Conservation (phyloP, 2,888 invertebrate species). For the Geophilus truncorum region DNA sequence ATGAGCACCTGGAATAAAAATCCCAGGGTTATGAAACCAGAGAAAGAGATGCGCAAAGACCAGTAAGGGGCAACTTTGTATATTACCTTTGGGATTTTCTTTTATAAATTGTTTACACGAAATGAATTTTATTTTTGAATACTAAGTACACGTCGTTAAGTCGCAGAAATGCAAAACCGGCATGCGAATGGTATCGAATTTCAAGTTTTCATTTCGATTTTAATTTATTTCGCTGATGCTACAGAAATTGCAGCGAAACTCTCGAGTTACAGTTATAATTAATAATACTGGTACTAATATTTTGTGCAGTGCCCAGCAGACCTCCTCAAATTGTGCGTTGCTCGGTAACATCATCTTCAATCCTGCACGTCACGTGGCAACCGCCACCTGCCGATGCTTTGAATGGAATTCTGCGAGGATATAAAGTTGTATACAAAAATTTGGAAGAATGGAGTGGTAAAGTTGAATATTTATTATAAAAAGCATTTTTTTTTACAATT, state of each 20-base stretch:
- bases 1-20: background rate
- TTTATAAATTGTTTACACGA: background rate
- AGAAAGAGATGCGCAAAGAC: background rate
- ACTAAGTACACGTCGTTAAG: background rate
- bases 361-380: slow-evolving; percentile 50
- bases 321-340: slow-evolving; percentile 50
- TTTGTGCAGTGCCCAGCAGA: slow-evolving; percentile 50
- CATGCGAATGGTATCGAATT: background rate
- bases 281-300: background rate
- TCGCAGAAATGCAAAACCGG: background rate
- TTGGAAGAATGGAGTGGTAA: slow-evolving; percentile 42
- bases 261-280: background rate
- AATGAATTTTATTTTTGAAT: background rate
- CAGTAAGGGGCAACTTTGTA: background rate
- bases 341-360: slow-evolving; percentile 47
- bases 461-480: background rate
- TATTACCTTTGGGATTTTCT: background rate
- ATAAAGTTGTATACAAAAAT: slow-evolving; percentile 64
- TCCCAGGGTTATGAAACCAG: background rate
- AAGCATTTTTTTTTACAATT: background rate
- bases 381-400: slow-evolving; percentile 49
- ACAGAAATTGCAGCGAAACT: background rate
- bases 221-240: background rate
- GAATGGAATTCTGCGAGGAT: slow-evolving; percentile 58
- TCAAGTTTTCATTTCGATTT: background rate